These are phyloP conservation scores for Sinocyclocheilus rhinocerous DNA, from an alignment of 2,113 vertebrate species.

Conservation along the genomic window DNA sequence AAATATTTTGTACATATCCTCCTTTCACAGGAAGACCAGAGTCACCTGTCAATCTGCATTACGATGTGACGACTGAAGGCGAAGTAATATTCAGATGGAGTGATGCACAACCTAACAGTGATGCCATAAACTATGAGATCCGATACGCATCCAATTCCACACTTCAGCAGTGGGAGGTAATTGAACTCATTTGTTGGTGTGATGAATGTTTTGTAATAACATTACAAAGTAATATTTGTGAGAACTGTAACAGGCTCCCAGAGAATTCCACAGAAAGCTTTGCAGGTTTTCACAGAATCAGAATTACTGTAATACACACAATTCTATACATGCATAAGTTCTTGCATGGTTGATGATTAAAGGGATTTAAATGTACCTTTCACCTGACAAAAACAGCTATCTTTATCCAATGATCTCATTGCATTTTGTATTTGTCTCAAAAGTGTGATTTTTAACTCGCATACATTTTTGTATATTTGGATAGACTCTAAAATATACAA, in stretches of 20 bases:
- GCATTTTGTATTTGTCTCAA: neutral
- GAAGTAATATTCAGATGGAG: constrained; percentile 83
- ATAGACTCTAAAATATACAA: neutral
- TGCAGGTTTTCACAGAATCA: neutral
- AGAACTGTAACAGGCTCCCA: neutral
- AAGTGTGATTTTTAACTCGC: neutral
- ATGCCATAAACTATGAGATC: constrained; percentile 80
- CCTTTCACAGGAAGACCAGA: constrained; percentile 81
- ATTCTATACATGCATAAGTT: neutral
- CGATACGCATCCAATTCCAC: constrained; percentile 72
- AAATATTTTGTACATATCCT: constrained; percentile 2
- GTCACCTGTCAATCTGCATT: constrained; percentile 78
- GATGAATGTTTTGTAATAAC: neutral
- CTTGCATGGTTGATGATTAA: neutral
- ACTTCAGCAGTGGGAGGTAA: constrained; percentile 67
- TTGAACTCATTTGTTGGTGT: neutral
- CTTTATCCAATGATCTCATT: neutral
- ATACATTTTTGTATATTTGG: neutral
- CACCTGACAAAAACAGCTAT: neutral
- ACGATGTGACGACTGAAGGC: constrained; percentile 78
- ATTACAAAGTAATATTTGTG: neutral
- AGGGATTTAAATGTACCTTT: neutral
- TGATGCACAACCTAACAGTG: constrained; percentile 43
- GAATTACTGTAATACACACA: neutral
- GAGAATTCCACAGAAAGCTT: neutral